Evolutionary conservation across 2,888 invertebrate species (phyloP), one percentile per base, ranked within the genome.

Genomic region (Phalera bucephala): DNA sequence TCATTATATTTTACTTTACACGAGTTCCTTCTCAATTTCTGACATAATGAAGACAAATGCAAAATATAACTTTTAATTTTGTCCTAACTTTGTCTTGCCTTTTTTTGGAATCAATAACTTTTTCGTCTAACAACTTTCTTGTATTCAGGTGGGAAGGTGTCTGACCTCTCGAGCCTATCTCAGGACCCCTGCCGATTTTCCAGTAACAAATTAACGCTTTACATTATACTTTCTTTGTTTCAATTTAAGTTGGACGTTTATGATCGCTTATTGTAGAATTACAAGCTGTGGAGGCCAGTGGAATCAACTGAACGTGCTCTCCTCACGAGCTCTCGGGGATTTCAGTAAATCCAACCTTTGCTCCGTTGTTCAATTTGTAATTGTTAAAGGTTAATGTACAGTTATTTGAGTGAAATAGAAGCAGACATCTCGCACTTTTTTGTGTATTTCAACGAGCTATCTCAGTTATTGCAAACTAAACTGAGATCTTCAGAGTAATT

Each of bases 311-410:
- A 62, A 54, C 64, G 55, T n/a, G 55, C 50, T 44, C 45, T 43
- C 26, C 49, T 53, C 42, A 45, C 44, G 49, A 54, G 50, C 57
- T 60, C 56, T 44, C 11, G 37, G 39, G 53, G 46, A 47, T 49
- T 50, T 62, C 55, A 56, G 54, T 59, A 48, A n/a, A n/a, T n/a
- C n/a, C n/a, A n/a, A n/a, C n/a, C n/a, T n/a, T n/a, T n/a, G n/a
- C n/a, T n/a, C n/a, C n/a, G n/a, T n/a, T n/a, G n/a, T n/a, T n/a
- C n/a, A n/a, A n/a, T n/a, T n/a, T n/a, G n/a, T n/a, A n/a, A 61
- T 59, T 41, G 53, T 59, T 60, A 56, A 64, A 59, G 49, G 52
- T 63, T 61, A 58, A 60, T 57, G 48, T 45, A 22, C 49, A 50
- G 36, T 53, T 43, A 45, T 52, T 50, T 43, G 27, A 39, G 45